Percentiles rank a stretch among this genome's conserved stretches.
Evolutionary conservation across 2,113 vertebrate genomes (phyloP).

Genomic region (human (Homo sapiens)): GRCh38 chr1:203090501-203091000

Average conservation of each 20-base stretch:
- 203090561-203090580: no score
- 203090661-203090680: background rate
- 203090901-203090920: background rate
- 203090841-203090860: background rate
- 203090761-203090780: background rate
- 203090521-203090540: background rate
- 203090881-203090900: background rate
- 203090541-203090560: background rate
- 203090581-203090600: background rate
- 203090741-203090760: background rate
- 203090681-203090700: background rate
- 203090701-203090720: background rate
- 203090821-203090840: background rate
- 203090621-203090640: background rate
- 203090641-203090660: background rate
- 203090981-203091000: no score
- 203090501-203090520: background rate
- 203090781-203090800: background rate
- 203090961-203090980: background rate
- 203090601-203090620: background rate
- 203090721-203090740: background rate
- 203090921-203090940: background rate
- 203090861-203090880: background rate
- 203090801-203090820: background rate
- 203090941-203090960: background rate